phyloP scores from a whole-genome alignment of 2,113 vertebrate genomes.

The Toxostoma redivivum region DNA sequence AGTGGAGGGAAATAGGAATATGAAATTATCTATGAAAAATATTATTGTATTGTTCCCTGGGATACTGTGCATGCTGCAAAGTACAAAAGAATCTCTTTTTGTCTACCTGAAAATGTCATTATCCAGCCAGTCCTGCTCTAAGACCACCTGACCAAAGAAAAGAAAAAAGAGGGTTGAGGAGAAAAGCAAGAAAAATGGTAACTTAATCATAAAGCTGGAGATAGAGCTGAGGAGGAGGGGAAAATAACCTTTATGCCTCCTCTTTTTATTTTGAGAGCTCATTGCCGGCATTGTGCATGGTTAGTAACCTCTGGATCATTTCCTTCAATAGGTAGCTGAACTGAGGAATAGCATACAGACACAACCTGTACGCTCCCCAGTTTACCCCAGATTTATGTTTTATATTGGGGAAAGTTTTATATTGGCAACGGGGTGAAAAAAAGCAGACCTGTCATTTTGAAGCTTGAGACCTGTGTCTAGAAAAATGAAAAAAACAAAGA shows the following conservation, averaged over 20 bases:
- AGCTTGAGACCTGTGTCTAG: background rate
- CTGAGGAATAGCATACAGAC: background rate
- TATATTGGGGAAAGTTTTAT: background rate
- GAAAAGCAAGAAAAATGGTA: background rate
- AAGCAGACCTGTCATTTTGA: background rate
- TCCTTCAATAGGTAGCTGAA: background rate
- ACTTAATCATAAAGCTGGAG: background rate
- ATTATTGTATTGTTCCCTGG: background rate
- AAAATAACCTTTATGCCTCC: background rate
- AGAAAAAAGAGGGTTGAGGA: background rate
- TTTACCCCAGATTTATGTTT: background rate
- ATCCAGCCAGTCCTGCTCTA: background rate
- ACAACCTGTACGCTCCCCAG: rapidly evolving
- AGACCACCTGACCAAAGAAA: background rate
- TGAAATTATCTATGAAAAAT: background rate
- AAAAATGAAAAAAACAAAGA: background rate
- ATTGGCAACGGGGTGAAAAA: background rate
- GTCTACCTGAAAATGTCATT: background rate
- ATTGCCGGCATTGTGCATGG: rapidly evolving
- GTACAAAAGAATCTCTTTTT: background rate
- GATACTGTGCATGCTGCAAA: background rate
- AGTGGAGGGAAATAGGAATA: background rate
- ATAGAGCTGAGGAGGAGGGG: background rate
- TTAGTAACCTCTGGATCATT: background rate
- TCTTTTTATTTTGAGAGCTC: background rate